Base-by-base conservation (phyloP, 2,888 invertebrate genomes). In the Molorchus minor region DNA sequence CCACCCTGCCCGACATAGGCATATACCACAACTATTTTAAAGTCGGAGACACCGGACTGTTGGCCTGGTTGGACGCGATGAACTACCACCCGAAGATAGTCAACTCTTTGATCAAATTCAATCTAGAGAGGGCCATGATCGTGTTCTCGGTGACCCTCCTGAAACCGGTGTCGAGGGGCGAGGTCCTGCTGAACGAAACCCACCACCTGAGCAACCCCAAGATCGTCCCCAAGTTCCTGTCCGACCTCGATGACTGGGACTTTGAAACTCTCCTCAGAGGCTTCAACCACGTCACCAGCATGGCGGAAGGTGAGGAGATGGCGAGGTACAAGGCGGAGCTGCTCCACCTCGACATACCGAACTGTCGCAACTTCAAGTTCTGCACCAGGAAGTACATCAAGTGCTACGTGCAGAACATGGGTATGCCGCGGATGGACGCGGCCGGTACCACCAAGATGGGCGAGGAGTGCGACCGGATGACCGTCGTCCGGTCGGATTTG, bases 211-310 rank as follows among this genome's bases (percentile, higher is more conserved):
- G 66, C 19, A 66, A 76, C 38, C 76, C 75, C 0, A 64, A 57
- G 7, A 77, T 47, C 49, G 80, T 85, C 66, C 82, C 88, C 0
- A 88, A 89, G 71, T 90, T 89, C 73, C 82, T 91, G 30, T 74
- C 80, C 0, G 83, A 87, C 19, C 69, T 76, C 0, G 62, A 67
- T 0, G 60, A 66, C 15, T 77, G 45, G 3, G 71, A 72, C 43
- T 78, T 58, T 21, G 29, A 58, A 1, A 59, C 61, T 0, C 45
- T 74, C 5, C 44, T 67, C 1, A 49, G 56, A 2, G 74, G 69
- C 12, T 72, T 74, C 46, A 67, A 63, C 38, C 69, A 58, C 44
- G 55, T 74, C 8, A 65, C 70, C 7, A 67, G 69, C 46, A 35
- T 73, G 40, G 65, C 69, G 41, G 61, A 62, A 12, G 35, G 25